Evolutionary conservation across 1,140 invertebrate genomes (phyloP), one percentile per base, ranked within the genome.

Genomic region (Platorchestia sp.): DNA sequence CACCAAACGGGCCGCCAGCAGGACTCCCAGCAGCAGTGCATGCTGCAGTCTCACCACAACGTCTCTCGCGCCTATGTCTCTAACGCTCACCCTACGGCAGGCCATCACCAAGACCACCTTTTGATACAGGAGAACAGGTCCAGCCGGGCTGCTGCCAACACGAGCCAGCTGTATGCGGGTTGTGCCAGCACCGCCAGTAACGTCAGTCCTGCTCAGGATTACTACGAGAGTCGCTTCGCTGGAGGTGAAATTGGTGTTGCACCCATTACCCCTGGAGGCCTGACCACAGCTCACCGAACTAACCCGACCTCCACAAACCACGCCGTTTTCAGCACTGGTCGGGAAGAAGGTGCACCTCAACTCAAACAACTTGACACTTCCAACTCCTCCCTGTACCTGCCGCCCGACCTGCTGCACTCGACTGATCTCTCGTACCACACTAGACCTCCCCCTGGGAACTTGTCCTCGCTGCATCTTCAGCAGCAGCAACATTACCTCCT

Each of bases 401-500:
- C 91, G 40, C 91, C 91, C 10, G 91, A 93, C 40, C 19, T 93
- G 7, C 45, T 93, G 40, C 91, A 93, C 45, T 42, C 91, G 14
- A 45, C 45, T 40, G 45, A 93, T 19, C 43, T 93, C 40, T 40
- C 19, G 6, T 93, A 93, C 45, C 45, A 45, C 45, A 36, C 91
- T 10, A 45, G 91, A 93, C 91, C 91, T 40, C 91, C 43, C 10
- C 91, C 45, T 40, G 91, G 91, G 6, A 44, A 93, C 45, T 45
- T 93, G 45, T 93, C 91, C 6, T 93, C 91, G 45, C 40, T 93
- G 44, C 91, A 93, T 44, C 45, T 93, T 40, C 91, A 93, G 45
- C 91, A 93, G 91, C 91, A 93, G 91, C 91, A 93, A n/a, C 91
- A 93, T 40, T 93, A 93, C 47, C 91, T 93, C 19, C 45, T 93